phyloP scores from a whole-genome alignment of 1,140 invertebrate genomes.

The Grapholita molesta region DNA sequence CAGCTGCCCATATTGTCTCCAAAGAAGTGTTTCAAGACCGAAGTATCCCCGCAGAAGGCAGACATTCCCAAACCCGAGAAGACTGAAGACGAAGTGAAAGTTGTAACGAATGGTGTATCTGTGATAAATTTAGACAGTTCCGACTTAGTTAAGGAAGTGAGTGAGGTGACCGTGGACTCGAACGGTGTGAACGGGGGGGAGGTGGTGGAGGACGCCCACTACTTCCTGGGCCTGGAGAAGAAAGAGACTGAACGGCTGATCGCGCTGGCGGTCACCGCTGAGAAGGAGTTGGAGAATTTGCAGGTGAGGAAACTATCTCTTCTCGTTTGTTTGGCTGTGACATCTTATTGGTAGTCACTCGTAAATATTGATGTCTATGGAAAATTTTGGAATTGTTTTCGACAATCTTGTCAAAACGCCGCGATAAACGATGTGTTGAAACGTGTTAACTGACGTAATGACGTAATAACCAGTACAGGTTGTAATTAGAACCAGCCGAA shows the following conservation, averaged over 20 bases:
- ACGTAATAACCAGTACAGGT: no score
- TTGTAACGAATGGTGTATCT: slow-evolving; percentile 60
- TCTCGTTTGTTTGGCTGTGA: not conserved
- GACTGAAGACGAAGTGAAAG: slow-evolving; percentile 52
- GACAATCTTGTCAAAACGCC: no score
- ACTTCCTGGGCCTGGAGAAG: slow-evolving; percentile 86
- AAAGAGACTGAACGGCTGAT: slow-evolving; percentile 85
- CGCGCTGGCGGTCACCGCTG: slow-evolving; percentile 82
- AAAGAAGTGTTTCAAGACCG: slow-evolving; percentile 70
- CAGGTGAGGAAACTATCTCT: slow-evolving; percentile 45
- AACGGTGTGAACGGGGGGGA: slow-evolving; percentile 41
- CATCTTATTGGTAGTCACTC: no score
- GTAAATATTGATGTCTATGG: no score
- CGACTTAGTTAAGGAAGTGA: slow-evolving; percentile 28
- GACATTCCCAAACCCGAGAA: slow-evolving; percentile 56
- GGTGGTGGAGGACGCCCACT: slow-evolving; percentile 83
- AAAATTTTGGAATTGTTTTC: no score
- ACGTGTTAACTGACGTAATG: no score
- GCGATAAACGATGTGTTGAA: no score
- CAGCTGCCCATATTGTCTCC: slow-evolving; percentile 86
- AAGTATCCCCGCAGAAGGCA: slow-evolving; percentile 57
- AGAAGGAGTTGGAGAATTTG: slow-evolving; percentile 82
- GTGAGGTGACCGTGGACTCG: no score
- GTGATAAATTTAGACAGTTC: slow-evolving; percentile 66
- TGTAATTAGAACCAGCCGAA: no score